Evolutionary conservation across 2,797 vertebrate species (phyloP), one percentile per base, ranked within the genome.

Genomic region (Kryptolebias ocellatus): DNA sequence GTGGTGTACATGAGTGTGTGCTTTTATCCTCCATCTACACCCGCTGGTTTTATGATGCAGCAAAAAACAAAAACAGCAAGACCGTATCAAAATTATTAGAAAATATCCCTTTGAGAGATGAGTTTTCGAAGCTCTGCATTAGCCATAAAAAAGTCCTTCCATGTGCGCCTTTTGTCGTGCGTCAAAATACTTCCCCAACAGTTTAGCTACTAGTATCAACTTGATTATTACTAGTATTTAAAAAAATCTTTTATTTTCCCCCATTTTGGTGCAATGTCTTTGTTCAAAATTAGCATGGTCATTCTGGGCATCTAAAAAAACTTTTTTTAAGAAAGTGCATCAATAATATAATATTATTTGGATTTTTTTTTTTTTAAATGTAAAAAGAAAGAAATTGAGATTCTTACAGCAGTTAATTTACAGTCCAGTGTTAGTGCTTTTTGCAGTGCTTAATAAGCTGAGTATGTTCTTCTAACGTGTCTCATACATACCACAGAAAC

Each of bases 361-460:
- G 27, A 74, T n/a, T n/a, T n/a, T n/a, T n/a, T n/a, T n/a, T n/a
- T n/a, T n/a, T n/a, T n/a, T n/a, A n/a, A n/a, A 17, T 6, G 20
- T 51, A 20, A 39, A 63, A 72, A 76, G 69, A 47, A 67, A 50
- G 60, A 66, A 8, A 49, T 45, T 24, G 20, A 15, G 63, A 60
- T 49, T 53, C 46, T 29, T 62, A 51, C 31, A 74, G 76, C 74
- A 88, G 75, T 66, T 5, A 14, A 56, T 72, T 74, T 78, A 70
- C 75, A 73, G 78, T 67, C 71, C 64, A 62, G 72, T 69, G 76
- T 81, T 82, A 61, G 65, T 83, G 39, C 7, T 15, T 61, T 63
- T 53, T 60, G 65, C 64, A 69, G 76, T 49, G 47, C 67, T 67
- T 55, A 50, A 59, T 12, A 60, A 67, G 49, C 29, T 28, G 62